Percentiles rank a stretch among this genome's conserved stretches.
Evolutionary conservation across 2,888 invertebrate species (phyloP).

Genomic region (Oasisia sp.): DNA sequence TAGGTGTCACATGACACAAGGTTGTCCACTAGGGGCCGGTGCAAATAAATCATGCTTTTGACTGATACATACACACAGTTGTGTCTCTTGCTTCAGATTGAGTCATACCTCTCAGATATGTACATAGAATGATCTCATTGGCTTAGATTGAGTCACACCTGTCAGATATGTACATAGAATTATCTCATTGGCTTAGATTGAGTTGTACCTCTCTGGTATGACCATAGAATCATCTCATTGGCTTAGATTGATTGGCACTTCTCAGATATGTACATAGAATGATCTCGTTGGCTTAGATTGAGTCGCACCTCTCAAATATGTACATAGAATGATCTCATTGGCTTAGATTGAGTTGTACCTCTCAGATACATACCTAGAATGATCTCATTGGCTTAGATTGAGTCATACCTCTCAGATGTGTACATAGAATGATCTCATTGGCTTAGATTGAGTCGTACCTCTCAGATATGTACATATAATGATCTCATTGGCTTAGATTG

Average conservation of each 20-base stretch:
- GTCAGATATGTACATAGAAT: constrained; percentile 58
- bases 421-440: constrained; percentile 44
- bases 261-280: constrained; percentile 58
- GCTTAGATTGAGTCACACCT: constrained; percentile 58
- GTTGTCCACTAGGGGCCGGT: not conserved
- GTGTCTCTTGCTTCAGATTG: not conserved
- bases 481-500: constrained; percentile 45
- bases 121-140: constrained; percentile 55
- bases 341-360: too few relatives aligned
- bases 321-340: constrained; percentile 44
- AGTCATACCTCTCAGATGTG: constrained; percentile 60
- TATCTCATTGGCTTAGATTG: constrained; percentile 55
- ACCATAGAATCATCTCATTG: constrained; percentile 44
- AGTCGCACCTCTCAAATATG: constrained; percentile 60
- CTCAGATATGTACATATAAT: too few relatives aligned
- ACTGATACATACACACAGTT: constrained; percentile 57
- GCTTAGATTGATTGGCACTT: constrained; percentile 45
- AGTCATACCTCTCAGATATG: constrained; percentile 57
- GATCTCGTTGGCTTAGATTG: constrained; percentile 54
- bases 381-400: constrained; percentile 45
- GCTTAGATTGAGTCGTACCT: too few relatives aligned
- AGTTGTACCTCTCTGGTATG: constrained; percentile 60
- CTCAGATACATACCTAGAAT: too few relatives aligned
- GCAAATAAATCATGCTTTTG: constrained; percentile 34
- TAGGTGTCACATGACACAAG: not conserved